Base-by-base conservation (phyloP, 2,888 invertebrate species). In the Rotaria sp. region DNA sequence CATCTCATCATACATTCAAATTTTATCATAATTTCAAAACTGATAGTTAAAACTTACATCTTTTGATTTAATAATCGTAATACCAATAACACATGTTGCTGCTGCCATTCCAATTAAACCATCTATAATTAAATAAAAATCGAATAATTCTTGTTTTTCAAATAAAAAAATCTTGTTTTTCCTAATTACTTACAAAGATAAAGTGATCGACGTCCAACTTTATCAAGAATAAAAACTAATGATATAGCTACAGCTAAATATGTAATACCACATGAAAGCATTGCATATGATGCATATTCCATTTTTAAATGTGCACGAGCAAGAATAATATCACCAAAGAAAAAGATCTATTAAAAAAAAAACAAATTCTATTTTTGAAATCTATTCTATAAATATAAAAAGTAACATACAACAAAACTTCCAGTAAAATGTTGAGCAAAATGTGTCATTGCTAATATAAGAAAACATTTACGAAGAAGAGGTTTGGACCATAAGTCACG, bases 181-280 rank as follows among this genome's bases (percentile, higher is more conserved):
- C 18, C 4, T 35, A 35, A 45, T 45, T 11, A 80, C 15, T n/a
- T 80, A 80, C 80, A 80, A 15, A 80, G 45, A 4, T 45, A 45
- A n/a, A 80, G 45, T n/a, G 80, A 80, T 26, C 80, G 80, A 26
- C 80, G 80, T 80, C 80, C 80, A 80, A 80, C 35, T 80, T 80
- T 80, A 80, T 80, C 80, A 10, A 80, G n/a, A 24, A 80, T 80
- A 24, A 80, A 80, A n/a, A 80, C 35, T 15, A 80, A 45, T 24
- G 80, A 45, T 80, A 80, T n/a, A 15, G 80, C 80, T 45, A 45
- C 80, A 45, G 80, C 80, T n/a, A 80, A 45, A 80, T 80, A 80
- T 13, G 80, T 45, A n/a, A 80, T 80, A 2, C 80, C 80, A 26
- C 11, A 45, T 26, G 45, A 45, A 26, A 80, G 45, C 41, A 45